Percentiles rank a stretch among this genome's conserved stretches.
phyloP scores from a whole-genome alignment of 2,113 vertebrate species.

The Scomber japonicus region DNA sequence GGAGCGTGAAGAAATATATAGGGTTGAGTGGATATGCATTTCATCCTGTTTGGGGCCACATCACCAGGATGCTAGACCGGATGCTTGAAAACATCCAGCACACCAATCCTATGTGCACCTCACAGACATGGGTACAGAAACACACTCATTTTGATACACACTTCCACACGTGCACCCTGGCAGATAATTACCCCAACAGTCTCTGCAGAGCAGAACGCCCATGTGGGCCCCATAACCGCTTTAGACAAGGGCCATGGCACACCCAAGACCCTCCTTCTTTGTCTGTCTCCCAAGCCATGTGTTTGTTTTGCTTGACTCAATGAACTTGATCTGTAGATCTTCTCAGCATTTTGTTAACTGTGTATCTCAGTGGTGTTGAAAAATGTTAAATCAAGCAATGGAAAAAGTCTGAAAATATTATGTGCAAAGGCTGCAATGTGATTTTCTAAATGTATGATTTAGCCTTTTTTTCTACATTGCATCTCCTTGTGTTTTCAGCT shows the following conservation, averaged over 20 bases:
- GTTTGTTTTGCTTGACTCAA: slow-evolving; percentile 79
- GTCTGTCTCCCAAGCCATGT: slow-evolving; percentile 65
- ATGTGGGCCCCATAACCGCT: slow-evolving; percentile 77
- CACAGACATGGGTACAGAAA: slow-evolving; percentile 27
- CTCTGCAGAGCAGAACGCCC: slow-evolving; percentile 74
- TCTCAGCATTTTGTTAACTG: slow-evolving; percentile 33
- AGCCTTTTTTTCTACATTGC: background rate
- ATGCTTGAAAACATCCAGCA: slow-evolving; percentile 32
- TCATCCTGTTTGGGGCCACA: slow-evolving; percentile 37
- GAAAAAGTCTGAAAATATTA: slow-evolving; percentile 12
- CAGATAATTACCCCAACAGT: slow-evolving; percentile 80
- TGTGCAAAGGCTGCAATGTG: background rate
- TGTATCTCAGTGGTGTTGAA: slow-evolving; percentile 23
- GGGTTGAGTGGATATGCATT: slow-evolving; percentile 51
- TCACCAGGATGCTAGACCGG: background rate
- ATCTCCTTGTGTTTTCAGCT: background rate
- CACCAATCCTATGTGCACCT: slow-evolving; percentile 33
- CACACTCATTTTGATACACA: slow-evolving; percentile 47
- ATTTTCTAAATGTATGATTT: background rate
- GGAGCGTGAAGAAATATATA: slow-evolving; percentile 38
- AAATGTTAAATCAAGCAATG: slow-evolving; percentile 25
- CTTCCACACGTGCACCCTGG: slow-evolving; percentile 72
- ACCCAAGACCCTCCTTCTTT: slow-evolving; percentile 70
- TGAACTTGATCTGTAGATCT: slow-evolving; percentile 73
- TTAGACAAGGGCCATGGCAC: slow-evolving; percentile 78